A percentile compares a stretch with the other conserved stretches of the same genome.
Evolutionary conservation across 2,113 vertebrate genomes (phyloP).

Genomic region (Pseudolaguvia tuberculata): DNA sequence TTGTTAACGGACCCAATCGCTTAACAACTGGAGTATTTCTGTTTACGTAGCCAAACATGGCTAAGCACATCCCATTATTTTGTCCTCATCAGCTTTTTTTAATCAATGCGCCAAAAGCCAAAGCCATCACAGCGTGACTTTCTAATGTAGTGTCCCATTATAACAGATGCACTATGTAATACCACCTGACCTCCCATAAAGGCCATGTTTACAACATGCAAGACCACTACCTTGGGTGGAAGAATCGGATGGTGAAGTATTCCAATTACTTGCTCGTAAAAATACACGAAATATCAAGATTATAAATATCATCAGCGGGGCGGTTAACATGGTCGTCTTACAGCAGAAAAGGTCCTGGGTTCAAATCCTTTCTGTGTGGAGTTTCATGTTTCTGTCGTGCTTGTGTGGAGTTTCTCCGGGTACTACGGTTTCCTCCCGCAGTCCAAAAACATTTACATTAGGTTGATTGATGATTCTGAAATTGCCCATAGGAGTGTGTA

Average conservation of each 20-base stretch:
- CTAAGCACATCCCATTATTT: constrained; percentile 3
- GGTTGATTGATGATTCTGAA: no score
- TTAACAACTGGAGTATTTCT: constrained; percentile 22
- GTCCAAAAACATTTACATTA: no score
- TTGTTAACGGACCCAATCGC: constrained; percentile 25
- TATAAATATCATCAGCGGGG: no score
- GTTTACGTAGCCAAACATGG: constrained; percentile 17
- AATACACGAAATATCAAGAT: no score
- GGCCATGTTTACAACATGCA: constrained; percentile 27
- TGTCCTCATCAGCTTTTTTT: constrained; percentile 19
- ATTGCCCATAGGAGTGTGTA: no score
- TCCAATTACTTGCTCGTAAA: constrained; percentile 13
- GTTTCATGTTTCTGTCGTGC: no score
- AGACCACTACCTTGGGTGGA: not conserved
- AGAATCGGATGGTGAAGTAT: not conserved
- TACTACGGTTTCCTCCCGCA: no score
- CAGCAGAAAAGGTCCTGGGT: no score
- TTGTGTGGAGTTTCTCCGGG: no score
- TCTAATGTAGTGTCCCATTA: constrained; percentile 21
- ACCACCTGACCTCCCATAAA: constrained; percentile 13
- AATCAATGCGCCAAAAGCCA: constrained; percentile 16
- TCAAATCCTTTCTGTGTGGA: no score
- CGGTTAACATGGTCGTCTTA: no score
- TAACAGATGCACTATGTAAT: not conserved
- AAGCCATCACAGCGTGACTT: not conserved